phyloP scores from a whole-genome alignment of 2,797 vertebrate genomes.

The Rhabdomys pumilio region DNA sequence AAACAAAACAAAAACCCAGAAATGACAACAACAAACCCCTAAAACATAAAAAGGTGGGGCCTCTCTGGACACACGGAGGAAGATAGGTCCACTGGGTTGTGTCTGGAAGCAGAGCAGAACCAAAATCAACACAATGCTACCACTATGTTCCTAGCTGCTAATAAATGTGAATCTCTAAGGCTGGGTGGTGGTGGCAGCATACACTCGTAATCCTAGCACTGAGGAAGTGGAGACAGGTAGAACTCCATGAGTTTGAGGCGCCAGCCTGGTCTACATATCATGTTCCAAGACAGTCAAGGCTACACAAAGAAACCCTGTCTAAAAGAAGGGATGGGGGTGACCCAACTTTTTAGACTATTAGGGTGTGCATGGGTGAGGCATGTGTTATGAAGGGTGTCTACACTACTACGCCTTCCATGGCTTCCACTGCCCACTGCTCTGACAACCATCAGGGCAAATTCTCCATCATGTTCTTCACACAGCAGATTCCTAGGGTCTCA shows the following conservation, averaged over 20 bases:
- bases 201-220: not conserved
- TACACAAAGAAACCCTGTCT: not conserved
- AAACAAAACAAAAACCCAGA: not conserved
- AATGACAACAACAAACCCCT: too few species aligned
- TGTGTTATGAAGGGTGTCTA: not conserved
- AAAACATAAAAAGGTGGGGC: not conserved
- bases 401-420: not conserved
- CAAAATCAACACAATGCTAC: not conserved
- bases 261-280: not conserved
- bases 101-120: not conserved
- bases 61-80: not conserved
- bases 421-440: not conserved
- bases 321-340: not conserved
- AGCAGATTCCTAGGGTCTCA: not conserved
- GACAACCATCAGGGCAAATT: not conserved
- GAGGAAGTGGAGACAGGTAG: not conserved
- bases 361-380: not conserved
- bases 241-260: not conserved
- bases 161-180: not conserved
- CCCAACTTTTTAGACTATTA: not conserved
- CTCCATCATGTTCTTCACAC: not conserved
- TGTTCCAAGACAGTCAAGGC: not conserved
- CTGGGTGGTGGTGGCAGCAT: not conserved
- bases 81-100: not conserved
- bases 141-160: accelerated